Conservation (phyloP, 2,888 invertebrate species). For the Parnassius apollo region DNA sequence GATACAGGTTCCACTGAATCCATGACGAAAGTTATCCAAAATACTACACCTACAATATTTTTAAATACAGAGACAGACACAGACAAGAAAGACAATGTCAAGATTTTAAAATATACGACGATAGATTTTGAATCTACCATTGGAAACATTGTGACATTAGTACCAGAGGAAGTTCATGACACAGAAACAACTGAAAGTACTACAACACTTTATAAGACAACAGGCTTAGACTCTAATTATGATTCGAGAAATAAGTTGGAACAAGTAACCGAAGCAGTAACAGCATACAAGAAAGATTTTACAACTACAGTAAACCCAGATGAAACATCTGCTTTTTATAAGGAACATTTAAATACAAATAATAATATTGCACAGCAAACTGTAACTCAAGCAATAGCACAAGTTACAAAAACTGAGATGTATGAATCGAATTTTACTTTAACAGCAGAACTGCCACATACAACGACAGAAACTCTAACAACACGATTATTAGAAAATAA, state of each 20-base stretch:
- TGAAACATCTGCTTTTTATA: not conserved
- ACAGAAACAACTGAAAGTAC: slow-evolving; percentile 1
- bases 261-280: not conserved
- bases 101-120: slow-evolving; percentile 21
- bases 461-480: slow-evolving; percentile 8
- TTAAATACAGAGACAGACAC: not conserved
- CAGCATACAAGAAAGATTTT: not conserved
- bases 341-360: slow-evolving; percentile 7
- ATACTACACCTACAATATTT: slow-evolving; percentile 14
- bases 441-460: slow-evolving; percentile 3
- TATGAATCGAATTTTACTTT: not conserved
- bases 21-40: slow-evolving; percentile 12
- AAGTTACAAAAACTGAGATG: not conserved
- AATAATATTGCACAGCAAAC: not conserved
- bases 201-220: not conserved
- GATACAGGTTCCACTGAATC: slow-evolving; percentile 9
- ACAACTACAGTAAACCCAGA: not conserved
- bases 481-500: slow-evolving; percentile 24
- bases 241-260: not conserved
- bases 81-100: not conserved
- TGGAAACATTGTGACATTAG: slow-evolving; percentile 28
- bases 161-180: slow-evolving; percentile 18
- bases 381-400: not conserved
- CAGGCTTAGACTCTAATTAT: not conserved
- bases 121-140: slow-evolving; percentile 30